Conservation (phyloP, 2,888 invertebrate species). For the Caenorhabditis sp. region DNA sequence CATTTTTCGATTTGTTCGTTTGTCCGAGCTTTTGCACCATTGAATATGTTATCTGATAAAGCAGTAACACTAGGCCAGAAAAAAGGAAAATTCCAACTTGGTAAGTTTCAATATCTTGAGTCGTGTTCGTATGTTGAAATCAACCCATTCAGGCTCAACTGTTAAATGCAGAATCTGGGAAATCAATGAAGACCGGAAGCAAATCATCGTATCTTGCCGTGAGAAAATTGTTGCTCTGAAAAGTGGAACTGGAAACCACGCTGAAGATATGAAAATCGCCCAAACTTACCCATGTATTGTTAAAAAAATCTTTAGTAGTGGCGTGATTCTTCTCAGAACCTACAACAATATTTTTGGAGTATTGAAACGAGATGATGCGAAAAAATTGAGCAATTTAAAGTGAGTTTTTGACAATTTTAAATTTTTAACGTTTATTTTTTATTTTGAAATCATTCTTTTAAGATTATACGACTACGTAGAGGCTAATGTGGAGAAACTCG, state of each 20-base stretch:
- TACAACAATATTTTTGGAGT: conserved; percentile 50
- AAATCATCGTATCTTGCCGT: conserved; percentile 52
- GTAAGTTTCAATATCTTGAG: no score
- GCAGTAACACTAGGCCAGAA: conserved; percentile 15
- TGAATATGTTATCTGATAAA: conserved; percentile 49
- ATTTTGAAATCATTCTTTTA: no score
- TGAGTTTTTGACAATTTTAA: background rate
- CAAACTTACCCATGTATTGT: conserved; percentile 38
- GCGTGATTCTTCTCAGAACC: conserved; percentile 54
- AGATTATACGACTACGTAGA: conserved; percentile 23
- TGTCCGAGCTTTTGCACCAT: conserved; percentile 56
- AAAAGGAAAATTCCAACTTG: conserved; percentile 23
- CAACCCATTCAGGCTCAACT: background rate
- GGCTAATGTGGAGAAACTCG: conserved; percentile 35
- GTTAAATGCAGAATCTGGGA: conserved; percentile 48
- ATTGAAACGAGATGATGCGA: conserved; percentile 12
- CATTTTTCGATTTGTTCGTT: conserved; percentile 37
- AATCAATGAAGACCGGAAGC: conserved; percentile 44
- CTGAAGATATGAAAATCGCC: conserved; percentile 11
- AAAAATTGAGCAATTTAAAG: background rate
- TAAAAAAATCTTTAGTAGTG: conserved; percentile 43
- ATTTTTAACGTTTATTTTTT: no score
- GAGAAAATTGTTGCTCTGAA: conserved; percentile 44
- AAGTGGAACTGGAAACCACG: background rate
- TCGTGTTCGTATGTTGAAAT: no score